These are phyloP conservation scores for Stenichneumon culpator DNA, from an alignment of 2,888 invertebrate genomes.

Conservation along the genomic window DNA sequence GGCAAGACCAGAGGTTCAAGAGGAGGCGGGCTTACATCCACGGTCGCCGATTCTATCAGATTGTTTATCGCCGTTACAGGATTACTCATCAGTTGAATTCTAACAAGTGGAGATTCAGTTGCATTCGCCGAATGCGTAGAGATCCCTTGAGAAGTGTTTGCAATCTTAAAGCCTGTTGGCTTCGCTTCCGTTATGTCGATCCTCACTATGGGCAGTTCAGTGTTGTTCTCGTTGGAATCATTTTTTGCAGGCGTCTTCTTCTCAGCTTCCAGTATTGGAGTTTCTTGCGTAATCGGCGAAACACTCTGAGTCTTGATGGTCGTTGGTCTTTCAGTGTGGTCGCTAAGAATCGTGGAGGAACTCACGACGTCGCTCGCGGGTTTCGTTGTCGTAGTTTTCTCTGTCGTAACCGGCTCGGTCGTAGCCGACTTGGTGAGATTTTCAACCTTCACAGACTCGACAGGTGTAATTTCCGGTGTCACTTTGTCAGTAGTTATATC, in stretches of 20 bases:
- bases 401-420: background rate
- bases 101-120: slow-evolving; percentile 75
- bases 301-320: slow-evolving; percentile 33
- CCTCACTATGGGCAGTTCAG: slow-evolving; percentile 74
- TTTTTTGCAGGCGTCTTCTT: slow-evolving; percentile 27
- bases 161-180: slow-evolving; percentile 51
- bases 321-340: background rate
- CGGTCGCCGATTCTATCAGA: slow-evolving; percentile 72
- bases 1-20: slow-evolving; percentile 70
- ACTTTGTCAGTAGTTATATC: slow-evolving; percentile 37
- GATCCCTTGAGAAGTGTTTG: slow-evolving; percentile 54
- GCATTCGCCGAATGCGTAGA: slow-evolving; percentile 39
- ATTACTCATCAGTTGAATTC: slow-evolving; percentile 75
- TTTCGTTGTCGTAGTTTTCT: slow-evolving; percentile 26
- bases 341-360: background rate
- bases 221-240: slow-evolving; percentile 47
- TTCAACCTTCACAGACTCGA: slow-evolving; percentile 17
- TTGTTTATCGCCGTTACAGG: slow-evolving; percentile 75
- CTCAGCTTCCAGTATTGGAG: slow-evolving; percentile 5
- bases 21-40: slow-evolving; percentile 51
- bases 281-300: background rate
- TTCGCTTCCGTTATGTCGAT: slow-evolving; percentile 72
- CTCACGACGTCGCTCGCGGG: background rate
- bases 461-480: slow-evolving; percentile 7
- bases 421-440: background rate